Evolutionary conservation across 2,797 vertebrate species (phyloP).

Genomic region (Basileuterus tristriatus): DNA sequence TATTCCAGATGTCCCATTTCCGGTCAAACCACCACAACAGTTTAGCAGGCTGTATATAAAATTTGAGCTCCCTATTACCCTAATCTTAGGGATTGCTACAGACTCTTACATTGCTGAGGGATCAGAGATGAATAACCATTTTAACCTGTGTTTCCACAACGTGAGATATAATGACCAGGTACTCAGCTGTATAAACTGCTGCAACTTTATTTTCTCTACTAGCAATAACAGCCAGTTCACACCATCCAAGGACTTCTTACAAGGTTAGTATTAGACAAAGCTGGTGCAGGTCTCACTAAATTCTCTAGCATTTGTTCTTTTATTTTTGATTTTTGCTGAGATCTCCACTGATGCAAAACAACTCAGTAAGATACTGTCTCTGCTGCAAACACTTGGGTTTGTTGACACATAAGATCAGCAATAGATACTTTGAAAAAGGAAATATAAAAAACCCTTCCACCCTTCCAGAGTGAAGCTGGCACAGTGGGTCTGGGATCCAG

Average conservation of each 20-base stretch:
- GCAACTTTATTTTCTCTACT: neutral
- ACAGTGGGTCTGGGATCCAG: neutral
- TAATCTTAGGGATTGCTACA: neutral
- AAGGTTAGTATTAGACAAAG: neutral
- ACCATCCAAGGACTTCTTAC: neutral
- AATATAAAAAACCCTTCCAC: neutral
- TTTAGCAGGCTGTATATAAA: neutral
- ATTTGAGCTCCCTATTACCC: neutral
- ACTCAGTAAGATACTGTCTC: neutral
- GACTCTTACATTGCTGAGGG: neutral
- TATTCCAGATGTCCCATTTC: too few species aligned
- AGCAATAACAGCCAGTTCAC: neutral
- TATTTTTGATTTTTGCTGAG: neutral
- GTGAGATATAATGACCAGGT: slow-evolving; percentile 16
- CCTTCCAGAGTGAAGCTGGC: neutral
- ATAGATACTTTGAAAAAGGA: neutral
- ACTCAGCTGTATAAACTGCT: slow-evolving; percentile 12
- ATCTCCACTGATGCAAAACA: neutral
- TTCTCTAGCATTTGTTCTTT: neutral
- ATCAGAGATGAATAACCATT: neutral
- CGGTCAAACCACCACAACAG: too few species aligned
- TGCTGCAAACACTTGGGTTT: neutral
- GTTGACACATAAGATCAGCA: neutral
- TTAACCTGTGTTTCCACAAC: neutral
- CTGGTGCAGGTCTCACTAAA: neutral